A percentile compares a stretch with the other conserved stretches of the same genome.
Conservation (phyloP, 2,888 invertebrate genomes). For the Orthonychiurus folsomi region DNA sequence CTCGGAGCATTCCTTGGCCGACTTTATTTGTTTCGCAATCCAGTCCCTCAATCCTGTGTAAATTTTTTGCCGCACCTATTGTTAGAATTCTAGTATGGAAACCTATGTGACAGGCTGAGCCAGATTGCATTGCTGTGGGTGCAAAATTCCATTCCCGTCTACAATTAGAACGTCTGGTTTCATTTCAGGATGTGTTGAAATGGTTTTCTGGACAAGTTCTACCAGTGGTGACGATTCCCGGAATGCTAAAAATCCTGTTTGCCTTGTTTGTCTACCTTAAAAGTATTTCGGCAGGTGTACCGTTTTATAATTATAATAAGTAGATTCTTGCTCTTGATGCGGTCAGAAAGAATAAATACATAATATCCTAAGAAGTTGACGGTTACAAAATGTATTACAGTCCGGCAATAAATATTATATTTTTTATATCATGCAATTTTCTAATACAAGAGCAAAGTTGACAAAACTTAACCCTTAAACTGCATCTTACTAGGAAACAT, state of each 20-base stretch:
- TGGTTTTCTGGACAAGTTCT: slow-evolving; percentile 39
- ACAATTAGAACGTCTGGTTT: slow-evolving; percentile 45
- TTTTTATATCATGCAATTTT: too few relatives aligned
- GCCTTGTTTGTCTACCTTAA: too few relatives aligned
- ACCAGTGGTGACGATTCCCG: slow-evolving; percentile 44
- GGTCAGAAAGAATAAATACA: too few relatives aligned
- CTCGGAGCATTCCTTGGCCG: slow-evolving; percentile 17
- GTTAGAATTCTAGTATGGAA: slow-evolving; percentile 43
- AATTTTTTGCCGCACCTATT: slow-evolving; percentile 46
- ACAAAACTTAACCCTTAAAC: too few relatives aligned
- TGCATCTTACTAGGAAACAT: too few relatives aligned
- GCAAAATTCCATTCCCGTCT: slow-evolving; percentile 47
- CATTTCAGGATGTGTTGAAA: slow-evolving; percentile 41
- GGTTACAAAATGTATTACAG: too few relatives aligned
- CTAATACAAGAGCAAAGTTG: too few relatives aligned
- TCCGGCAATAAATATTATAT: too few relatives aligned
- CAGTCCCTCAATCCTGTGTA: slow-evolving; percentile 44
- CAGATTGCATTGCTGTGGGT: slow-evolving; percentile 45
- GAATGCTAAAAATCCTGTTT: slow-evolving; percentile 47
- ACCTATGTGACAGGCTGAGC: slow-evolving; percentile 47
- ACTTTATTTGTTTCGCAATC: slow-evolving; percentile 24
- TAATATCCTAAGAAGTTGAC: too few relatives aligned
- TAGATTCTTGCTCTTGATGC: too few relatives aligned
- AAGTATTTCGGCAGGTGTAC: too few relatives aligned
- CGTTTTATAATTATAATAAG: too few relatives aligned